phyloP scores from a whole-genome alignment of 2,113 vertebrate species.

The Phrynocephalus versicolor region DNA sequence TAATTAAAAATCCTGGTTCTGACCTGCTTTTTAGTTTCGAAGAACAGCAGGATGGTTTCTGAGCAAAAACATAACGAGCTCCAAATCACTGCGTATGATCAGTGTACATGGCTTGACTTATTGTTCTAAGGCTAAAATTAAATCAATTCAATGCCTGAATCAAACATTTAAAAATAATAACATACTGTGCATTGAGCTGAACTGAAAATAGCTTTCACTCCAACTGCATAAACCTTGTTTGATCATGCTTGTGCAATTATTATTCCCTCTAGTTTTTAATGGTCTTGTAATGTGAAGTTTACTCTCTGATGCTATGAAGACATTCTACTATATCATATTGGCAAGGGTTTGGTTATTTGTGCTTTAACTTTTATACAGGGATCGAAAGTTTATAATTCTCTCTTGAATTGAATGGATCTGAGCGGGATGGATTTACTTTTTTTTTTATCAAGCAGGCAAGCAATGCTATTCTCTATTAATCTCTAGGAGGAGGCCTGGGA shows the following conservation, averaged over 20 bases:
- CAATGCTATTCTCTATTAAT: no score
- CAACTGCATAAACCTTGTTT: background rate
- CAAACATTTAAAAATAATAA: background rate
- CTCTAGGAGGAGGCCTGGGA: no score
- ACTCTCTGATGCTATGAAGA: no score
- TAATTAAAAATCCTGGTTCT: conserved; percentile 62
- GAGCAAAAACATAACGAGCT: conserved; percentile 62
- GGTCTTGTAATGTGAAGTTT: background rate
- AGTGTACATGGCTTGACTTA: background rate
- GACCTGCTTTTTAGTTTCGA: conserved; percentile 50
- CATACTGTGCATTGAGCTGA: background rate
- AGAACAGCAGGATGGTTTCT: conserved; percentile 51
- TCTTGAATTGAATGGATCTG: no score
- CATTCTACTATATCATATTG: background rate
- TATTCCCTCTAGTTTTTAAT: background rate
- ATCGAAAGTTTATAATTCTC: no score
- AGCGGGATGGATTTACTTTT: no score
- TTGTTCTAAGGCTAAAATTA: background rate
- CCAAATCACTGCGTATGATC: conserved; percentile 31
- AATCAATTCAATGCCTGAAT: background rate
- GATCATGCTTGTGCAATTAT: background rate
- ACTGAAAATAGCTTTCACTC: background rate
- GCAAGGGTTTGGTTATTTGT: background rate
- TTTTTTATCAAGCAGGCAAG: no score
- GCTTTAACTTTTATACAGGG: background rate